phyloP scores from a whole-genome alignment of 2,888 invertebrate species.

The Morpho achilles region DNA sequence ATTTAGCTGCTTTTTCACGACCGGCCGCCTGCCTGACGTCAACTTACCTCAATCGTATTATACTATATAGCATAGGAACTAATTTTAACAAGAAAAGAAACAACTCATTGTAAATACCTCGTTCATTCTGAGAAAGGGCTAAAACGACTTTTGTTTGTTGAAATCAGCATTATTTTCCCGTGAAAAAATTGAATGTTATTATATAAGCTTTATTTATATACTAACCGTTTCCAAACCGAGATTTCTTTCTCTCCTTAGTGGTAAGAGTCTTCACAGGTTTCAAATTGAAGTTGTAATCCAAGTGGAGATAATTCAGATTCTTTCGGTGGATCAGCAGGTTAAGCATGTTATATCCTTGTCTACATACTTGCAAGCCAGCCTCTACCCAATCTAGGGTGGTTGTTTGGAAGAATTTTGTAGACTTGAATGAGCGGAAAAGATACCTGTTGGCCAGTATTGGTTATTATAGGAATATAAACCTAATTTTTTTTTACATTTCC shows the following conservation, averaged over 20 bases:
- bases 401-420: constrained; percentile 99
- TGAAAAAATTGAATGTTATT: no score
- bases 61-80: no score
- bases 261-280: constrained; percentile 99
- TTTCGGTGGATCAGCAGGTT: constrained; percentile 99
- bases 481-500: no score
- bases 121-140: no score
- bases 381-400: constrained; percentile 99
- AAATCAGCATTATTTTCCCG: no score
- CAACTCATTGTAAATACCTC: no score
- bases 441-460: constrained; percentile 70
- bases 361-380: constrained; percentile 97
- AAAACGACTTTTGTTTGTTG: no score
- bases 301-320: constrained; percentile 98
- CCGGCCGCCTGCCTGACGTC: no score
- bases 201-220: not conserved
- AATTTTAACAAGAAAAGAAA: no score
- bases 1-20: no score
- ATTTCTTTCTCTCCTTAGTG: constrained; percentile 99
- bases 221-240: constrained; percentile 95
- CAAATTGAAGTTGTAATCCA: constrained; percentile 99
- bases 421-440: constrained; percentile 98
- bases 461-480: no score
- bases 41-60: no score
- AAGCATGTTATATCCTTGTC: constrained; percentile 99